These are phyloP conservation scores for Rhagium mordax DNA, from an alignment of 2,888 invertebrate genomes.

Conservation along the genomic window DNA sequence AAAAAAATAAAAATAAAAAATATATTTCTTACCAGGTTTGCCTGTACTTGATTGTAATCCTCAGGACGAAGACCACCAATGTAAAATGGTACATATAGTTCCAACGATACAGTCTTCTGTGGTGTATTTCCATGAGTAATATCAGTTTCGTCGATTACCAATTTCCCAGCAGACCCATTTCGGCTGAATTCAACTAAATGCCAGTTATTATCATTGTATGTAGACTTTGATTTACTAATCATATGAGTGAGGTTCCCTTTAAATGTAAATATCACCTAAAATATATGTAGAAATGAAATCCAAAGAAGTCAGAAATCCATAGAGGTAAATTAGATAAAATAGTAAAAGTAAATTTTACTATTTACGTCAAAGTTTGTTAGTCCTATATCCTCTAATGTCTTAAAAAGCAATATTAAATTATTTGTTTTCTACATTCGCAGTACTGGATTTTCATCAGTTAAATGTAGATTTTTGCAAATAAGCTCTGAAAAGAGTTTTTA, in stretches of 20 bases:
- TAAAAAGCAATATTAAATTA: no score
- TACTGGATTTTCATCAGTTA: no score
- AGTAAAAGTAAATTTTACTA: no score
- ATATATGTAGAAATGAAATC: constrained; percentile 29
- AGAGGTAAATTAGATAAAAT: no score
- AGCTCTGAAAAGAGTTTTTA: no score
- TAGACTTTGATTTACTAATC: constrained; percentile 72
- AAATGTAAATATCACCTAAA: constrained; percentile 79
- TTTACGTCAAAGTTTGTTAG: no score
- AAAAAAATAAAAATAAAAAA: no score
- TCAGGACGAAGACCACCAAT: constrained; percentile 84
- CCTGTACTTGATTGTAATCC: constrained; percentile 67
- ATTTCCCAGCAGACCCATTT: constrained; percentile 75
- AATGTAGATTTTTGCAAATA: no score
- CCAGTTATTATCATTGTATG: constrained; percentile 85
- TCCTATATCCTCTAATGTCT: no score
- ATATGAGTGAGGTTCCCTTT: constrained; percentile 78
- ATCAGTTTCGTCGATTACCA: constrained; percentile 78
- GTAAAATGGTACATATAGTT: constrained; percentile 81
- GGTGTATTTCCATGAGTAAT: constrained; percentile 47
- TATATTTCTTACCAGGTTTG: constrained; percentile 52
- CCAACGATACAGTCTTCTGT: constrained; percentile 67
- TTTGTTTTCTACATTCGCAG: no score
- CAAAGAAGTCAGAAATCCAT: no score
- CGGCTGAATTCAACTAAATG: constrained; percentile 82